A percentile compares a stretch with the other conserved stretches of the same genome.
These are phyloP conservation scores for Balanococcus diminutus DNA, from an alignment of 2,888 invertebrate genomes.

Conservation along the genomic window DNA sequence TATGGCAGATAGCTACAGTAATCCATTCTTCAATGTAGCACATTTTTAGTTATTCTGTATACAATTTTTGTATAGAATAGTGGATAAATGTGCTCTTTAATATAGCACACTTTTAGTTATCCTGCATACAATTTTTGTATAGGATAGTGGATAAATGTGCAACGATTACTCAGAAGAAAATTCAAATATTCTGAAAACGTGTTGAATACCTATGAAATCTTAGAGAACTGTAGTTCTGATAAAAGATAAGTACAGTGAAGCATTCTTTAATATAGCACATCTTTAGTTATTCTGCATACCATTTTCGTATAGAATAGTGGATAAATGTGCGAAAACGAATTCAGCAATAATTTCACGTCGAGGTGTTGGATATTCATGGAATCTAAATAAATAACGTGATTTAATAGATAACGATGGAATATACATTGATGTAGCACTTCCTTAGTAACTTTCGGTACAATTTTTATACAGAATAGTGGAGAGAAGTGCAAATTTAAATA, in stretches of 20 bases:
- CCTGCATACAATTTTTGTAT: not conserved
- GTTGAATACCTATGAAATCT: not conserved
- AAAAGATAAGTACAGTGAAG: not conserved
- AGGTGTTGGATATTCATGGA: not conserved
- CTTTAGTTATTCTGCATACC: not conserved
- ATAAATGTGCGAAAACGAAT: not conserved
- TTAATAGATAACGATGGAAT: not conserved
- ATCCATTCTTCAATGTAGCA: not conserved
- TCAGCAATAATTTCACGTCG: not conserved
- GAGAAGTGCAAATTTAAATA: not conserved
- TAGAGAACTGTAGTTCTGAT: not conserved
- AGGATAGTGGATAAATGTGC: conserved; percentile 28
- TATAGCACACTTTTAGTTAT: not conserved
- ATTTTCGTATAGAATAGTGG: not conserved
- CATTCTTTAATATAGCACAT: not conserved
- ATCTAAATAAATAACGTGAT: not conserved
- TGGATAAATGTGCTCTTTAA: not conserved
- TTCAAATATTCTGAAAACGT: not conserved
- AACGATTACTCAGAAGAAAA: not conserved
- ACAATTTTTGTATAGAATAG: not conserved
- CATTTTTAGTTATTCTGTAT: not conserved
- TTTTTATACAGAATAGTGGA: not conserved
- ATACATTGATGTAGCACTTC: not conserved
- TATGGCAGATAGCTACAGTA: not conserved
- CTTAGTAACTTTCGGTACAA: not conserved